Conservation (phyloP, 2,888 invertebrate species). For the Hyalella azteca region DNA sequence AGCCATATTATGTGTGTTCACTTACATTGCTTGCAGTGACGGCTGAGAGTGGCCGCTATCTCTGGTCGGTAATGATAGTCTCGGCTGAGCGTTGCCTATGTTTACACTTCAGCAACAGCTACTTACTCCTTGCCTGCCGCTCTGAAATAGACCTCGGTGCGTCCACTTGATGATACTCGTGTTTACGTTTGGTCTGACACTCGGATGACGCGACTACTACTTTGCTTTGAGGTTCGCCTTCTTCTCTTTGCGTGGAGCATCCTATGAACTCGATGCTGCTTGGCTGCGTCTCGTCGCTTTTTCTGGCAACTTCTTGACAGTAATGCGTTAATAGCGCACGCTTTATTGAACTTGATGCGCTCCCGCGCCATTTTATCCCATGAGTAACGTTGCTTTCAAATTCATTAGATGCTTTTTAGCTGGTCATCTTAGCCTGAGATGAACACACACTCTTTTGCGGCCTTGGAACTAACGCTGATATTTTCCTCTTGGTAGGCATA, state of each 20-base stretch:
- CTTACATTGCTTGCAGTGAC: no score
- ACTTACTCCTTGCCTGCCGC: slow-evolving; percentile 24
- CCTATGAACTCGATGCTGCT: slow-evolving; percentile 11
- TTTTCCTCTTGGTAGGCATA: no score
- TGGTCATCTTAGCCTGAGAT: no score
- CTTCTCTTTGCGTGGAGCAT: not conserved
- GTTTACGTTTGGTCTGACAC: slow-evolving; percentile 29
- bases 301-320: slow-evolving; percentile 1
- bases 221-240: not conserved
- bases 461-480: no score
- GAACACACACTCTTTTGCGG: no score
- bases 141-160: slow-evolving; percentile 25
- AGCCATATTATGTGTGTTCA: no score
- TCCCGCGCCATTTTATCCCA: not conserved
- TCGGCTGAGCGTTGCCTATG: slow-evolving; percentile 13
- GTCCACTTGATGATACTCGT: slow-evolving; percentile 30
- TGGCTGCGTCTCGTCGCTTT: not conserved
- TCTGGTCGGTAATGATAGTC: slow-evolving; percentile 4
- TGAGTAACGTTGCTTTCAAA: not conserved
- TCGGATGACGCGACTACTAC: slow-evolving; percentile 9
- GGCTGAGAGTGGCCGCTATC: not conserved
- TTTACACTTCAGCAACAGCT: slow-evolving; percentile 27
- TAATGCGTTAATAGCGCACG: slow-evolving; percentile 14
- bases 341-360: slow-evolving; percentile 29
- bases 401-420: not conserved